A percentile compares a stretch with the other conserved stretches of the same genome.
phyloP scores from a whole-genome alignment of 2,113 vertebrate genomes.

The Fulica atra region DNA sequence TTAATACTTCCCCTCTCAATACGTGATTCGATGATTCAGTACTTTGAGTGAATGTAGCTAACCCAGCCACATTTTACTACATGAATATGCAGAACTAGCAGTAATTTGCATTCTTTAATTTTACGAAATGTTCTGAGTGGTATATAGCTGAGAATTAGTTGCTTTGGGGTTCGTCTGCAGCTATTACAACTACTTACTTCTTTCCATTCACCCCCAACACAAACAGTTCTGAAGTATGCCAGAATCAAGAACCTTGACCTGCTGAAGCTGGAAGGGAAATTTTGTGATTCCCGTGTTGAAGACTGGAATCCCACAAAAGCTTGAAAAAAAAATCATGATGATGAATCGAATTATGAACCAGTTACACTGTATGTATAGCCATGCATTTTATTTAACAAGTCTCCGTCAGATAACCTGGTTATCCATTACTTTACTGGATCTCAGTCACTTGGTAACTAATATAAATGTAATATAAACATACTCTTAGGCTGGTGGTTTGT shows the following conservation, averaged over 20 bases:
- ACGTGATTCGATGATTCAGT: conserved; percentile 48
- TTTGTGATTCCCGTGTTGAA: background rate
- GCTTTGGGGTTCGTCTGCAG: background rate
- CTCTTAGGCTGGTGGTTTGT: too few species aligned
- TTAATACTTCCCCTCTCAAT: background rate
- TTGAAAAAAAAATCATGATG: background rate
- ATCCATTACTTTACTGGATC: background rate
- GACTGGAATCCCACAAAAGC: background rate
- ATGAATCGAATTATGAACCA: background rate
- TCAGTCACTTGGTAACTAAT: background rate
- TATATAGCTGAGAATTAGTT: background rate
- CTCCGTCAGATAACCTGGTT: background rate
- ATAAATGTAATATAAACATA: conserved; percentile 8
- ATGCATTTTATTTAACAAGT: background rate
- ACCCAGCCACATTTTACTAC: background rate
- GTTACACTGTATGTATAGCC: background rate
- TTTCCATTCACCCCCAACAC: background rate
- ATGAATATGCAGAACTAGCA: background rate
- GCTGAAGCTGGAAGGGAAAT: background rate
- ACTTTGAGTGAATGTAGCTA: background rate
- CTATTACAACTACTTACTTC: background rate
- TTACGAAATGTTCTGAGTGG: background rate
- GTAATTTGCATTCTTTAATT: background rate
- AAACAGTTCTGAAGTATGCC: background rate
- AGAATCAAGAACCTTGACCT: background rate